Conservation (phyloP, 2,113 vertebrate species). For the Caracal caracal region DNA sequence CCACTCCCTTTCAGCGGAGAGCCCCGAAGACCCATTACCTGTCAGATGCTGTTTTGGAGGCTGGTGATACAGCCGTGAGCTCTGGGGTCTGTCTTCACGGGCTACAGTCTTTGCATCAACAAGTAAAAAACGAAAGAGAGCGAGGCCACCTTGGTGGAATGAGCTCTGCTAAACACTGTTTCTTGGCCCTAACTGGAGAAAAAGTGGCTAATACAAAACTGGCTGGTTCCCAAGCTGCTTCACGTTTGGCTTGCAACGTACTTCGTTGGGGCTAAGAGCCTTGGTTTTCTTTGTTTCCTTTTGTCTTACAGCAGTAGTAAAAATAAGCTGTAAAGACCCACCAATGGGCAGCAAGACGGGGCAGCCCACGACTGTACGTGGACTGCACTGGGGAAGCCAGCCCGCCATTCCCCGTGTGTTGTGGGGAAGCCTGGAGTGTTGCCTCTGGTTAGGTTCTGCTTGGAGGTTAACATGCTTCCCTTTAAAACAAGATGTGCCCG, state of each 20-base stretch:
- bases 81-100: background rate
- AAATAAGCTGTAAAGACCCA: background rate
- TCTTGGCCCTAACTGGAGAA: background rate
- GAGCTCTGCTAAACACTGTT: background rate
- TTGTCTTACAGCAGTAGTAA: background rate
- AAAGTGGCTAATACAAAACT: background rate
- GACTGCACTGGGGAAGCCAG: background rate
- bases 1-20: background rate
- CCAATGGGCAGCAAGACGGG: background rate
- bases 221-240: background rate
- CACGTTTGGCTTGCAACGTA: background rate
- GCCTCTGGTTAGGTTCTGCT: background rate
- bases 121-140: background rate
- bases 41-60: no score
- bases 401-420: accelerated
- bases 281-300: background rate
- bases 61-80: background rate
- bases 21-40: background rate
- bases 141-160: background rate
- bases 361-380: background rate
- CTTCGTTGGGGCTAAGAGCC: background rate
- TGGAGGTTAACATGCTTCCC: background rate
- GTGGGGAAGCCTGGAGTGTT: background rate
- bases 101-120: background rate
- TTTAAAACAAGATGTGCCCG: background rate